These are phyloP conservation scores for Pygoscelis antarcticus DNA, from an alignment of 2,113 vertebrate genomes.

Conservation along the genomic window DNA sequence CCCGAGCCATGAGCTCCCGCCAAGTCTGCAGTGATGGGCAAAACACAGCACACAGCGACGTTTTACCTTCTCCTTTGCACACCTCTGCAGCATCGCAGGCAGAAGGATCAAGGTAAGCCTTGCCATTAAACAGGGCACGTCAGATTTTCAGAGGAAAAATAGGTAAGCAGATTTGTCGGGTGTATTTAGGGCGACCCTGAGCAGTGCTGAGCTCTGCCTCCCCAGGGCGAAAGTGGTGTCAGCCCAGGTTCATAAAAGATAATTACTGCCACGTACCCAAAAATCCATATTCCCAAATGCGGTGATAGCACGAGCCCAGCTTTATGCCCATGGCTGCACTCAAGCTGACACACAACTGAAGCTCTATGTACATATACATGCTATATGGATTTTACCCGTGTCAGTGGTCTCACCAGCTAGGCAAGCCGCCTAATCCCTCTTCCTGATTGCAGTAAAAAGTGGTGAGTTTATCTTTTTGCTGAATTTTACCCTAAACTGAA, in stretches of 20 bases:
- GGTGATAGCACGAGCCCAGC: not conserved
- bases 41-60: rapidly evolving
- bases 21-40: no score
- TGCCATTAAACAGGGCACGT: not conserved
- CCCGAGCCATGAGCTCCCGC: not conserved
- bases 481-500: not conserved
- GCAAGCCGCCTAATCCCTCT: not conserved
- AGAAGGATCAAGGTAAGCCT: not conserved
- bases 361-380: not conserved
- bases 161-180: not conserved
- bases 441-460: not conserved
- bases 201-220: not conserved
- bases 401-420: no score
- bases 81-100: no score
- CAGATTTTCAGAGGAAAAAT: not conserved
- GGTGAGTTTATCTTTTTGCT: not conserved
- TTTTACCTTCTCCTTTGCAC: not conserved
- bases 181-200: not conserved
- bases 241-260: not conserved
- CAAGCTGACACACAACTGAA: not conserved
- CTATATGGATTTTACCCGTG: not conserved
- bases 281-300: not conserved
- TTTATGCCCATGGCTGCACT: not conserved
- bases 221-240: not conserved
- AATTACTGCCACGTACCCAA: not conserved